phyloP scores from a whole-genome alignment of 2,888 invertebrate species.

The Acanthoscelides obtectus region DNA sequence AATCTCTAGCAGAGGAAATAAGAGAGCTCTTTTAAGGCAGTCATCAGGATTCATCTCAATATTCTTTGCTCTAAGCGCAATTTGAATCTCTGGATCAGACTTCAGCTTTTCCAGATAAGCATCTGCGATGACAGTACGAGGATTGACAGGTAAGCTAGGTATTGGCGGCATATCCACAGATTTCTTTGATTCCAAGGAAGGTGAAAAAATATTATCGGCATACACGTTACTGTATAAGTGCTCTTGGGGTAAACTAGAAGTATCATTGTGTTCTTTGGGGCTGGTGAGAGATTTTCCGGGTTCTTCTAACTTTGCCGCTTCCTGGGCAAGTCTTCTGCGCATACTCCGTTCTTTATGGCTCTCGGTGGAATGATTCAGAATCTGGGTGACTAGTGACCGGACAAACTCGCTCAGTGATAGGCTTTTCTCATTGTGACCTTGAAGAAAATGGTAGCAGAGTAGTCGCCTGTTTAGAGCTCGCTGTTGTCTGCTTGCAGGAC shows the following conservation, averaged over 20 bases:
- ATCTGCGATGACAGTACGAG: slow-evolving; percentile 64
- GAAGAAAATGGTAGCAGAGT: slow-evolving; percentile 83
- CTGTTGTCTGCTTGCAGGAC: slow-evolving; percentile 65
- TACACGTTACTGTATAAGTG: slow-evolving; percentile 40
- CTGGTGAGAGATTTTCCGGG: slow-evolving; percentile 19
- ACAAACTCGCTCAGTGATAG: slow-evolving; percentile 83
- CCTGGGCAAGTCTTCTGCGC: slow-evolving; percentile 38
- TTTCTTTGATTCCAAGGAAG: slow-evolving; percentile 33
- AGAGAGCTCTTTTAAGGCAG: slow-evolving; percentile 80
- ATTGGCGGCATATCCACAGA: slow-evolving; percentile 42
- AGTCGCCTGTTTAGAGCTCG: slow-evolving; percentile 71
- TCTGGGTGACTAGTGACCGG: slow-evolving; percentile 76
- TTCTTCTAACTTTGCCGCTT: slow-evolving; percentile 27
- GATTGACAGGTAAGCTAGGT: slow-evolving; percentile 49
- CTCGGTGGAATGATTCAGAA: slow-evolving; percentile 65
- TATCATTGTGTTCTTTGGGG: slow-evolving; percentile 31
- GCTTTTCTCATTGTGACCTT: slow-evolving; percentile 80
- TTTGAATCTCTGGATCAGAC: slow-evolving; percentile 73
- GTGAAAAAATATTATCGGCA: slow-evolving; percentile 31
- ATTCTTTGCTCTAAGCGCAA: slow-evolving; percentile 73
- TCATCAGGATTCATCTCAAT: slow-evolving; percentile 87
- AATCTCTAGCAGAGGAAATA: slow-evolving; percentile 82
- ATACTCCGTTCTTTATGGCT: slow-evolving; percentile 47
- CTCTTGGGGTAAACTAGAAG: slow-evolving; percentile 34
- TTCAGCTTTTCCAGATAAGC: slow-evolving; percentile 76